Base-by-base conservation (phyloP, 2,888 invertebrate species). In the Thymelicus sylvestris region DNA sequence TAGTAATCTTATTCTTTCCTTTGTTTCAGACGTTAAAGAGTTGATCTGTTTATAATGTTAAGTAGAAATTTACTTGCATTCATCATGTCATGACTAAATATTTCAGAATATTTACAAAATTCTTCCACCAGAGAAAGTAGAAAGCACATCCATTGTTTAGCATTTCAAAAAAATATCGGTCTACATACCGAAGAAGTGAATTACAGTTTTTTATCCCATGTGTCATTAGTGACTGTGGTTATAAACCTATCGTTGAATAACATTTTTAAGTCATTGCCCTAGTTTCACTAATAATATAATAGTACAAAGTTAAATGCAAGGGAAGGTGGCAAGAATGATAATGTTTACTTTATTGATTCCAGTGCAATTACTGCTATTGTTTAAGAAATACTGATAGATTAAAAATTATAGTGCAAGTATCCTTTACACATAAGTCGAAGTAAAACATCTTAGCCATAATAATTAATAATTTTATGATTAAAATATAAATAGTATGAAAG, bases 261-360 rank as follows among this genome's bases (percentile, higher is more conserved):
- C 24, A 10, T 63, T 38, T 12, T 10, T 12, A 64, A 52, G 15
- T 39, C 39, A 52, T 55, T 55, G 59, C 13, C 57, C 57, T 57
- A 57, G 15, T 62, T 44, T 63, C 7, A 63, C 15, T 65, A 69
- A 44, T 64, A 68, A 39, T 50, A 12, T 47, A 50, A 61, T 48
- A 62, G 19, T 61, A 68, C 55, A 69, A 59, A 72, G 44, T 81
- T 89, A 89, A 90, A 90, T 89, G 89, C 89, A 88, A 83, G 84
- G 83, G 77, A 82, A 74, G 82, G 88, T 88, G 90, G 90, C 90
- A 90, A 91, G 90, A 88, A 77, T 68, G 24, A 66, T 39, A 39
- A 67, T 19, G 6, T 39, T 48, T 60, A 24, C 2, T 62, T 38
- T 57, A 57, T 57, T 61, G 44, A 31, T 50, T 50, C 44, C 50